phyloP scores from a whole-genome alignment of 2,888 invertebrate genomes.

The Microctonus aethiopoides region DNA sequence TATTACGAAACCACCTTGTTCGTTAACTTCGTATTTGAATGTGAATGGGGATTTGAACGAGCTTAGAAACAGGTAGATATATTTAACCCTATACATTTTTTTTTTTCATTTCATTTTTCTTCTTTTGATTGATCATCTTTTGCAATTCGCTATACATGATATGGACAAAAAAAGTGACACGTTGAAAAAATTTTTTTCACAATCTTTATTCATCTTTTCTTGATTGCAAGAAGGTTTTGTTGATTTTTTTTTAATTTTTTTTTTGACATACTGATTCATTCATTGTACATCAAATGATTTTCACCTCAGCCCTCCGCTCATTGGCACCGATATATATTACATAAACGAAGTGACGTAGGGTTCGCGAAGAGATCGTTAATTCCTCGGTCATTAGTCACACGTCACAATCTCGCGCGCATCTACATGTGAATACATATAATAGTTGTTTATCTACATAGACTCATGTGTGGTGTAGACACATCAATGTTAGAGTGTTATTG shows the following conservation, averaged over 20 bases:
- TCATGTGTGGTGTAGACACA: not conserved
- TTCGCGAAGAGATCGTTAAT: slow-evolving; percentile 42
- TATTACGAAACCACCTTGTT: slow-evolving; percentile 62
- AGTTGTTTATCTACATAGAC: not conserved
- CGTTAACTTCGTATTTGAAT: slow-evolving; percentile 62
- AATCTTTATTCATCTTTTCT: slow-evolving; percentile 18
- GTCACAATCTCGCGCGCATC: slow-evolving; percentile 16
- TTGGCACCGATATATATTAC: not conserved
- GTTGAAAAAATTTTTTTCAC: not conserved
- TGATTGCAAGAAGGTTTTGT: slow-evolving; percentile 12
- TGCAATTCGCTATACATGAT: slow-evolving; percentile 31
- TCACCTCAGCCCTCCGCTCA: not conserved
- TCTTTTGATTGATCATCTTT: slow-evolving; percentile 40
- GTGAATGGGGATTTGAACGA: slow-evolving; percentile 50
- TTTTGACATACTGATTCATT: not conserved
- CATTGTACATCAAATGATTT: not conserved
- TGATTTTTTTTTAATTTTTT: not conserved
- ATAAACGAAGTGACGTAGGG: slow-evolving; percentile 4
- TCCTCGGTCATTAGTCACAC: slow-evolving; percentile 53
- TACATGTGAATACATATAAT: not conserved
- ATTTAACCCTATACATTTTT: slow-evolving; percentile 34
- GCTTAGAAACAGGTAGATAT: slow-evolving; percentile 50
- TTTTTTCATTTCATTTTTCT: slow-evolving; percentile 1
- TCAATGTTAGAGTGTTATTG: not conserved
- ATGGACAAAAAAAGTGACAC: slow-evolving; percentile 2